Evolutionary conservation across 2,797 vertebrate genomes (phyloP), one percentile per base, ranked within the genome.

Genomic region (Falco cherrug): DNA sequence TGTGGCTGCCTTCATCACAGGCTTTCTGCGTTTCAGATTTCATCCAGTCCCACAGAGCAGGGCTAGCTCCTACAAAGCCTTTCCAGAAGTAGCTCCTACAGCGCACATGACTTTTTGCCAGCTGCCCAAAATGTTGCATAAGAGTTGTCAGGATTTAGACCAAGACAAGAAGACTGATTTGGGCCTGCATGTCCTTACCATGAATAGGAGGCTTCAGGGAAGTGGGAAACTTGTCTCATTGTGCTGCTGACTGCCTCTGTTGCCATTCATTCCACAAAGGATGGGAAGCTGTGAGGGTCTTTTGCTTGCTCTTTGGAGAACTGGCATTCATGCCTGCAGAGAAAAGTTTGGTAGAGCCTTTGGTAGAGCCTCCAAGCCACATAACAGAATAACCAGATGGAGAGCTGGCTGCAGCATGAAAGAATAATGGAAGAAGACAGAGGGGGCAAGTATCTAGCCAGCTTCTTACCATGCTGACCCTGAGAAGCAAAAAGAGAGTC

Each of bases 1-100:
- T 2, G 3, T 0, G 7, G 33, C 43, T 39, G n/a, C 57, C 15
- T 83, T 50, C 2, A 0, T 43, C 84, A 79, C 22, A 26, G 53
- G 35, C 21, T 77, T 76, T 74, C 63, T 6, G 1, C 37, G 63
- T 73, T 84, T 95, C 80, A 47, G 0, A 16, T 81, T 94, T 88
- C 91, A 76, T 16, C 18, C 61, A 33, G 61, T 13, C 47, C 57
- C 68, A 24, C 6, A 35, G 28, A 91, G 51, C 35, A 63, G 21
- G 24, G 19, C 48, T 17, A 37, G 41, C 60, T 80, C 28, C 75
- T 74, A 68, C 60, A 83, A 50, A 80, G 33, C 18, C 41, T 61
- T 78, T 64, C 68, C 84, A 91, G 45, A 95, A 68, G 24, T 3
- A 75, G 24, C 29, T 86, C 79, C 51, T 76, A 33, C 79, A 81